These are phyloP conservation scores for Drosophila glabriapex DNA, from an alignment of 2,888 invertebrate genomes.

Conservation along the genomic window DNA sequence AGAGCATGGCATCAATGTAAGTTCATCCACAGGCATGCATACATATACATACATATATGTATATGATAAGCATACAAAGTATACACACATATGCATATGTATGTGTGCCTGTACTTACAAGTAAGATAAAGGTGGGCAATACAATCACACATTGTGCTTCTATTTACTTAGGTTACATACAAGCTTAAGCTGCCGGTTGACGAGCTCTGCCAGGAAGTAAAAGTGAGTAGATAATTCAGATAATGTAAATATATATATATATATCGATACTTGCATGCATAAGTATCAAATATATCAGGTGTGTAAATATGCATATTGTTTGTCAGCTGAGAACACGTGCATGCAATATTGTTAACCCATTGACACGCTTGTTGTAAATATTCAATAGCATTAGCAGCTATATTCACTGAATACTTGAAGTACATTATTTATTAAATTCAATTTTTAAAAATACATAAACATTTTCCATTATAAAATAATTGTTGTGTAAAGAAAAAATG, in stretches of 20 bases:
- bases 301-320: neutral
- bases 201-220: conserved; percentile 92
- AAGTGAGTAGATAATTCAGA: conserved; percentile 88
- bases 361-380: conserved; percentile 20
- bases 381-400: neutral
- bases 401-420: neutral
- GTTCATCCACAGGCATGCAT: conserved; percentile 33
- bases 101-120: neutral
- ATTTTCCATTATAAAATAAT: neutral
- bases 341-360: conserved; percentile 14
- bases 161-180: conserved; percentile 86
- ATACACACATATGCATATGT: neutral
- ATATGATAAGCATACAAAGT: neutral
- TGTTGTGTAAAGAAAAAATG: neutral
- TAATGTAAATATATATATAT: conserved; percentile 1
- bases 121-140: conserved; percentile 2
- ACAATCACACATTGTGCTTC: conserved; percentile 8
- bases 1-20: conserved; percentile 91
- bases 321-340: conserved; percentile 19
- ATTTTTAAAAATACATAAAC: neutral
- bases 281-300: conserved; percentile 2
- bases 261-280: conserved; percentile 2
- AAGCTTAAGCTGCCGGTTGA: conserved; percentile 92
- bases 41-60: neutral
- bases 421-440: conserved; percentile 6